Percentiles rank a stretch among this genome's conserved stretches.
Evolutionary conservation across 2,113 vertebrate species (phyloP).

Genomic region (Hemibagrus wyckioides): DNA sequence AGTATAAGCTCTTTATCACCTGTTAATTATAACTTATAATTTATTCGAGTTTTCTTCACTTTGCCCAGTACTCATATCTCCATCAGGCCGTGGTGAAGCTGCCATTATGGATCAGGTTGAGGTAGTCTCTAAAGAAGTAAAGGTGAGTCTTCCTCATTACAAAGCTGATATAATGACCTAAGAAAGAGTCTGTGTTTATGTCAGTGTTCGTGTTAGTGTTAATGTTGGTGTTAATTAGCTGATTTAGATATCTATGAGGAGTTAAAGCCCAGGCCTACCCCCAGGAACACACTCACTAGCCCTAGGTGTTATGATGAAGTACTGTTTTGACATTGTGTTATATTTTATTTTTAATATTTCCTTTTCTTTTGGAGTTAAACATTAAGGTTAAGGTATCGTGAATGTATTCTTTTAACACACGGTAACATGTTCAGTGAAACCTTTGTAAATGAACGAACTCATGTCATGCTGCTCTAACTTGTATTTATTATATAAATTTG

Average conservation of each 20-base stretch:
- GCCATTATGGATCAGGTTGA: conserved; percentile 71
- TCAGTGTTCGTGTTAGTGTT: not conserved
- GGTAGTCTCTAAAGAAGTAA: conserved; percentile 63
- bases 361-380: not conserved
- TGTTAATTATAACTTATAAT: not conserved
- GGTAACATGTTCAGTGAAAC: not conserved
- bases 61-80: not conserved
- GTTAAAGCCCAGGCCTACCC: not conserved
- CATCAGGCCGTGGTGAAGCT: not conserved
- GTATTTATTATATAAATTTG: not conserved
- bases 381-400: not conserved
- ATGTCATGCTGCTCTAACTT: not conserved
- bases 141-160: conserved; percentile 58
- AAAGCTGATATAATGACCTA: no score
- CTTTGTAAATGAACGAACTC: not conserved
- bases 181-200: not conserved
- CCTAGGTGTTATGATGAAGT: not conserved
- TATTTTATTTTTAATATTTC: not conserved
- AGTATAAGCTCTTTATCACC: not conserved
- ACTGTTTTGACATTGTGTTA: not conserved
- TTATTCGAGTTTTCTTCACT: not conserved
- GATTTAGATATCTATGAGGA: not conserved
- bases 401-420: not conserved
- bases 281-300: not conserved
- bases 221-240: not conserved